Base-by-base conservation (phyloP, 2,888 invertebrate genomes). In the Sphaeridia pumilis region DNA sequence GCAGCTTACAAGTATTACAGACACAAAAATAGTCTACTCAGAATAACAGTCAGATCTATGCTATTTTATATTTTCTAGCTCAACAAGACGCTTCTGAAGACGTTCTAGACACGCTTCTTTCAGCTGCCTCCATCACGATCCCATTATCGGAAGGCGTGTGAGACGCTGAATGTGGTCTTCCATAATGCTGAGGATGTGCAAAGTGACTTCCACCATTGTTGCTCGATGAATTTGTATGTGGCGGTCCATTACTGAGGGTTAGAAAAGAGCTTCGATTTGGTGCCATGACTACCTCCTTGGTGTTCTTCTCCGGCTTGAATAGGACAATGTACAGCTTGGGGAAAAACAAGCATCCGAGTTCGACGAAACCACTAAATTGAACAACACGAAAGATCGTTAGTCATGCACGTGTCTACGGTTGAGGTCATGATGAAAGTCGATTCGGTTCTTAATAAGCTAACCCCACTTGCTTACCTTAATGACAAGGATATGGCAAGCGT, bases 291-390 rank as follows among this genome's bases (percentile, higher is more conserved):
- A 74, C 71, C 58, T 77, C 76, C 55, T 74, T 72, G 1, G 77
- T 78, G 65, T 78, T 78, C 66, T 77, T 77, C 60, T 76, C 74
- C 2, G 77, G 77, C 55, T 74, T 74, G 59, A 74, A 70, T 25
- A 78, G 67, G 2, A 77, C 76, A 46, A 76, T 73, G 69, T 78
- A 77, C 7, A 76, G 68, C 65, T 77, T 77, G 0, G 76, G 76
- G 34, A 75, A 70, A 63, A 77, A 76, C 17, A 77, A 67, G 55
- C 76, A 76, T 4, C 69, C 70, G 35, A 77, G 66, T 58, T 75
- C 75, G 3, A 77, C 76, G 49, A 75, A 68, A 0, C 74, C 76
- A 63, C 75, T 70, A 55, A 3, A 54, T 34, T 25, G 14, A 38
- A 38, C 17, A 31, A 31, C 14, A n/a, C 14, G 38, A 38, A 38